phyloP scores from a whole-genome alignment of 2,888 invertebrate genomes.

The Salticus scenicus region DNA sequence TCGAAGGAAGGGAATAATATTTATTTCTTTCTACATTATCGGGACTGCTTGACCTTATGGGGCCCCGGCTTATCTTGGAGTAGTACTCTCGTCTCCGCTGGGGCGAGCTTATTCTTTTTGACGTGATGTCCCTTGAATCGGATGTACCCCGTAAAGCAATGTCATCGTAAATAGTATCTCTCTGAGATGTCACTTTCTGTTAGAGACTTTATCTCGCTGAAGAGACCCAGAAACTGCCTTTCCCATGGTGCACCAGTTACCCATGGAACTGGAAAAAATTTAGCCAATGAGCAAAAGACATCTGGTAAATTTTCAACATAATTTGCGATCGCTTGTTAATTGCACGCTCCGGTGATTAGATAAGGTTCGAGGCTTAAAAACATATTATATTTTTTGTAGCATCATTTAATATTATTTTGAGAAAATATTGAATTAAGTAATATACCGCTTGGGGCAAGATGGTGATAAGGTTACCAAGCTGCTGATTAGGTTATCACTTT shows the following conservation, averaged over 20 bases:
- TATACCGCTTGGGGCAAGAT: no score
- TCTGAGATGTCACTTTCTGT: not conserved
- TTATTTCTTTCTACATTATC: not conserved
- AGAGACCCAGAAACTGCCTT: not conserved
- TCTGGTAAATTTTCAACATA: slow-evolving; percentile 14
- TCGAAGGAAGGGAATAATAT: not conserved
- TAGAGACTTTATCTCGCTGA: slow-evolving; percentile 1
- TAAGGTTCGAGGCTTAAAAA: not conserved
- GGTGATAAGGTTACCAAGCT: no score
- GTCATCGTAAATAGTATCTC: slow-evolving; percentile 4
- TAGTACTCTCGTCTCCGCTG: not conserved
- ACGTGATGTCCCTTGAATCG: not conserved
- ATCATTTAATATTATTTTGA: no score
- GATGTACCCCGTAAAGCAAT: slow-evolving; percentile 12
- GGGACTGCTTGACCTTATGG: not conserved
- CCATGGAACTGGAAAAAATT: not conserved
- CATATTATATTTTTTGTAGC: not conserved
- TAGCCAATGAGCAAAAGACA: not conserved
- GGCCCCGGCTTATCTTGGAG: slow-evolving; percentile 4
- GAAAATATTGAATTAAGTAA: no score
- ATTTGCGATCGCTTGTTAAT: slow-evolving; percentile 14
- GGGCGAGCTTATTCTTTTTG: not conserved
- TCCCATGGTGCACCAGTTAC: not conserved
- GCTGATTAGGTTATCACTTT: no score
- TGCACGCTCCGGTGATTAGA: not conserved